Evolutionary conservation across 2,888 invertebrate species (phyloP), one percentile per base, ranked within the genome.

Genomic region (Ptychoptera albimana): DNA sequence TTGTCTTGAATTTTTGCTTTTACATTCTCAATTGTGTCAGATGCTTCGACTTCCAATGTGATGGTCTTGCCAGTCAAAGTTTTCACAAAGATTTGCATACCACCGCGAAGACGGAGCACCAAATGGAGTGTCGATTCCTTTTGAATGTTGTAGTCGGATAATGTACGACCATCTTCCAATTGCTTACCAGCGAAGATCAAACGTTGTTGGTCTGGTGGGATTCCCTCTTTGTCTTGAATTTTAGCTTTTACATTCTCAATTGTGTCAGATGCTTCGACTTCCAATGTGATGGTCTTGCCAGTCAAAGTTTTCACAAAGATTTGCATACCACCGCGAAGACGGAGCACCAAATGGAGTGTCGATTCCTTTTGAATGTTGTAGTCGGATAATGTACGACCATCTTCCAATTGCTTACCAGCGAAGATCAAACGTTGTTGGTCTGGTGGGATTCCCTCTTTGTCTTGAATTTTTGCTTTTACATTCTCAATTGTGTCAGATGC

Each of bases 71-170:
- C 89, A 57, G 88, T 89, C 39, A 91, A 75, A 55, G 91, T 92
- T 72, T 92, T 92, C 50, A 92, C 91, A 67, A 92, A 96, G 69
- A 96, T 94, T 77, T 96, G 94, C 92, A 92, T 92, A 69, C 75
- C 84, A 74, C 94, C 94, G 64, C 93, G 78, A 54, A 96, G 79
- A 71, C 93, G 84, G 50, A 96, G 75, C 50, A 94, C 93, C 71
- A 88, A 76, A 66, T 94, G 93, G 51, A 94, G 77, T 8, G 94
- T 96, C 0, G 93, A 93, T 66, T 91, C 91, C 66, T 91, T 89
- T 63, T 92, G 91, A 59, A 92, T 91, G 59, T 91, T 91, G 67
- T 91, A 91, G 63, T 93, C 92, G 1, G 85, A 86, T 2, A 91
- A 71, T 14, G 91, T 92, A 50, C 89, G 81, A 10, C 89, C 92